phyloP scores from a whole-genome alignment of 2,797 vertebrate species.

The Jordanella pulchra region DNA sequence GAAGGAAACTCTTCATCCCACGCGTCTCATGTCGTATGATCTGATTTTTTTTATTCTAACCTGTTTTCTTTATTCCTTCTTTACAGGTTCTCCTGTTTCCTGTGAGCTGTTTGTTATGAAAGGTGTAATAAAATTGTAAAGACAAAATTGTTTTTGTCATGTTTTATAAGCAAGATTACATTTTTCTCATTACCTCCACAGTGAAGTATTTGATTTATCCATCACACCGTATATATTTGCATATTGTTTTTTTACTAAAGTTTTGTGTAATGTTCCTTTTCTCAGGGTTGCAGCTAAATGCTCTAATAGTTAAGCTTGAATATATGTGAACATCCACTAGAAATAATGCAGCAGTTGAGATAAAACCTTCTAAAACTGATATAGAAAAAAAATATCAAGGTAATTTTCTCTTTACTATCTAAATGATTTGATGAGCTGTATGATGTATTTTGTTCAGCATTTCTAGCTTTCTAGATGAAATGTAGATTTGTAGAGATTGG shows the following conservation, averaged over 20 bases:
- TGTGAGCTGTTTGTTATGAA: slow-evolving; percentile 69
- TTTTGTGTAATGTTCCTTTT: too few relatives aligned
- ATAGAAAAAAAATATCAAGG: too few relatives aligned
- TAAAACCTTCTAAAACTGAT: neutral
- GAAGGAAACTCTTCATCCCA: neutral
- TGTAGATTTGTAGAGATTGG: neutral
- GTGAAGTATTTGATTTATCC: neutral
- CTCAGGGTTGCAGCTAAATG: neutral
- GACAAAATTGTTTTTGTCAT: slow-evolving; percentile 22
- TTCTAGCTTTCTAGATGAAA: neutral
- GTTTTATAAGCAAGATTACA: neutral
- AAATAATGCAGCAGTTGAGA: neutral
- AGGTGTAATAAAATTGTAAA: slow-evolving; percentile 75
- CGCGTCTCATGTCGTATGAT: neutral
- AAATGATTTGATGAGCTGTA: neutral
- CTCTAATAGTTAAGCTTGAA: neutral
- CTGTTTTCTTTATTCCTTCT: neutral
- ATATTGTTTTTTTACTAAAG: neutral
- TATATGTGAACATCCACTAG: neutral
- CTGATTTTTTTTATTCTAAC: slow-evolving; percentile 6
- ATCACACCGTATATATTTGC: neutral
- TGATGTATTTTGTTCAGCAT: neutral
- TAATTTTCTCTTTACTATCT: neutral
- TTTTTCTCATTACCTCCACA: neutral
- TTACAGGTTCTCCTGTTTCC: slow-evolving; percentile 67